Percentiles rank a stretch among this genome's conserved stretches.
phyloP scores from a whole-genome alignment of 2,888 invertebrate genomes.

The Phlogophora meticulosa region DNA sequence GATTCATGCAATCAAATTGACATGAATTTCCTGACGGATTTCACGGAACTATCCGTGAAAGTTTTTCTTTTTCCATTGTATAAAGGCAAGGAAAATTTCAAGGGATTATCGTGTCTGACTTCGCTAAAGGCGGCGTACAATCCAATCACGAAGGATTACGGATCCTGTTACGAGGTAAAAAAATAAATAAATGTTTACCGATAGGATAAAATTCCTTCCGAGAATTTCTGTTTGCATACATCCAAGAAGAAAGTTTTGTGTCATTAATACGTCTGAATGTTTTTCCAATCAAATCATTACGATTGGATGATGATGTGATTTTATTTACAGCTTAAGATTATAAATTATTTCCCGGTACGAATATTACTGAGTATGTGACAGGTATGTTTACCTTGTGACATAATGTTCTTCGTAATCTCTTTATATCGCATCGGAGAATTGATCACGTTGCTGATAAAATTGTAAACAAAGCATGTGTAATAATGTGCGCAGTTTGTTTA shows the following conservation, averaged over 20 bases:
- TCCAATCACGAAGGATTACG: constrained; percentile 63
- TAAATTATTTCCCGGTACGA: constrained; percentile 51
- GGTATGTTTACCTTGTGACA: constrained; percentile 55
- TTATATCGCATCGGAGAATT: constrained; percentile 62
- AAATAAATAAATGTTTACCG: constrained; percentile 43
- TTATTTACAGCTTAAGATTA: constrained; percentile 16
- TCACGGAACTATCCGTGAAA: constrained; percentile 16
- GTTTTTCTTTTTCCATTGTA: constrained; percentile 34
- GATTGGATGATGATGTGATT: constrained; percentile 19
- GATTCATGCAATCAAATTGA: constrained; percentile 14
- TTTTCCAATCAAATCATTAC: constrained; percentile 32
- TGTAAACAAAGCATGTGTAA: constrained; percentile 67
- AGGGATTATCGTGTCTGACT: constrained; percentile 46
- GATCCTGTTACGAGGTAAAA: constrained; percentile 51
- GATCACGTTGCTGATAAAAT: constrained; percentile 67
- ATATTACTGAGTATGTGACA: constrained; percentile 57
- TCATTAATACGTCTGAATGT: constrained; percentile 14
- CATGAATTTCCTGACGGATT: constrained; percentile 10
- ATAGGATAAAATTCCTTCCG: constrained; percentile 21
- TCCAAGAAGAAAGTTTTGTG: constrained; percentile 2
- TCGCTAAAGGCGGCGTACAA: constrained; percentile 57
- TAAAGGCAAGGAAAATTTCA: constrained; percentile 35
- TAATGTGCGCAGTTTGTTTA: constrained; percentile 45
- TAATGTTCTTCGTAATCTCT: constrained; percentile 68
- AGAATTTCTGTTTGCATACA: constrained; percentile 32